phyloP scores from a whole-genome alignment of 2,797 vertebrate species.

The Carduelis carduelis region DNA sequence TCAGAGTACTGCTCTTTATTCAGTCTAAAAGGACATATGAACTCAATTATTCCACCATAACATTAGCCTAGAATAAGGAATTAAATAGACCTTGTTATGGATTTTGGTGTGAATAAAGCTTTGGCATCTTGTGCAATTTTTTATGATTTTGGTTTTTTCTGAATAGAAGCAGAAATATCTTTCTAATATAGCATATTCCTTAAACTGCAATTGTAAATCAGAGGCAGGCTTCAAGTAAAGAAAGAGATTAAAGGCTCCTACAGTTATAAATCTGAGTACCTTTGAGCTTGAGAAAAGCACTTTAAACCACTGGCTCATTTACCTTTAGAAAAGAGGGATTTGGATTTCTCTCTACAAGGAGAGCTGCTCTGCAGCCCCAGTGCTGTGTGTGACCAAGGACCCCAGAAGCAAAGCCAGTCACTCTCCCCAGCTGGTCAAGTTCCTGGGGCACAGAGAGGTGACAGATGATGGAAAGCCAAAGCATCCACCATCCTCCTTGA shows the following conservation, averaged over 20 bases:
- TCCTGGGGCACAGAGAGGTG: background rate
- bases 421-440: fast-evolving
- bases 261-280: constrained; percentile 26
- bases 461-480: background rate
- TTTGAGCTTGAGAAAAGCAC: constrained; percentile 35
- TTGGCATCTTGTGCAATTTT: constrained; percentile 11
- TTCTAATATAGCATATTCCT: constrained; percentile 21
- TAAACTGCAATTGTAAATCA: constrained; percentile 52
- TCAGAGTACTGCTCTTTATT: background rate
- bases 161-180: constrained; percentile 8
- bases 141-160: background rate
- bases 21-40: background rate
- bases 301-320: background rate
- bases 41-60: background rate
- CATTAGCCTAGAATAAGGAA: constrained; percentile 16
- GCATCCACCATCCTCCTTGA: background rate
- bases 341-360: background rate
- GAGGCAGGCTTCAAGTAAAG: constrained; percentile 14
- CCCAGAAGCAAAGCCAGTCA: background rate
- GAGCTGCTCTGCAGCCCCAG: background rate
- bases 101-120: constrained; percentile 24
- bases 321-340: background rate
- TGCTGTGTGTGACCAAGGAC: fast-evolving
- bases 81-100: background rate
- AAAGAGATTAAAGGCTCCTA: constrained; percentile 2